Evolutionary conservation across 2,113 vertebrate genomes (phyloP).

Genomic region (Pterocles orientalis): DNA sequence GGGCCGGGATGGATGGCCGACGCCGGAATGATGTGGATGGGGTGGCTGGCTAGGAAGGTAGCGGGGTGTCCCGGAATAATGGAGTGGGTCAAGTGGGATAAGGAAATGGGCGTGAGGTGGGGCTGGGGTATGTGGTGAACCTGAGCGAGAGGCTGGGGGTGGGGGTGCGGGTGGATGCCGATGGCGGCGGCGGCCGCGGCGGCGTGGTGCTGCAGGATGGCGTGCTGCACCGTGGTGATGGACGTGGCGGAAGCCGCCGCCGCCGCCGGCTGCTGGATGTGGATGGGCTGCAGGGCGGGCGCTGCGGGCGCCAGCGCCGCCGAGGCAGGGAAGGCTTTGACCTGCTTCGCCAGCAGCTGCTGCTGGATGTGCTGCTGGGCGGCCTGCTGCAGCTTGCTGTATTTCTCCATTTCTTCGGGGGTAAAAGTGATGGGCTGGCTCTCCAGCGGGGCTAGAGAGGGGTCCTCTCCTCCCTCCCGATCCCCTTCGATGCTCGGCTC

Average conservation of each 20-base stretch:
- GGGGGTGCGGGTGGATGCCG: conserved; percentile 89
- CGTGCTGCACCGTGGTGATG: conserved; percentile 94
- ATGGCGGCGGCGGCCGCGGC: conserved; percentile 85
- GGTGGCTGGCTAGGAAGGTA: conserved; percentile 94
- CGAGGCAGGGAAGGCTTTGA: conserved; percentile 90
- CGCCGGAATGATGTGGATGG: conserved; percentile 97
- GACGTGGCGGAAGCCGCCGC: conserved; percentile 89
- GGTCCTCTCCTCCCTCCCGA: conserved; percentile 88
- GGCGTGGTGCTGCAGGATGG: conserved; percentile 93
- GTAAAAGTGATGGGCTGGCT: conserved; percentile 98
- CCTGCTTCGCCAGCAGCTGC: conserved; percentile 96
- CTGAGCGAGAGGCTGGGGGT: conserved; percentile 90
- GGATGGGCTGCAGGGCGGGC: conserved; percentile 89
- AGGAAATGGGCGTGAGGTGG: conserved; percentile 92
- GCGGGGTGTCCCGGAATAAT: conserved; percentile 93
- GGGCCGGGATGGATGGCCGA: conserved; percentile 94
- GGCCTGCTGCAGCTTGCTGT: conserved; percentile 96
- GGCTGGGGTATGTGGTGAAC: conserved; percentile 98
- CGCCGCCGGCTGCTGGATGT: conserved; percentile 91
- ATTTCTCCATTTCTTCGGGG: conserved; percentile 98
- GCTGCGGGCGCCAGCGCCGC: conserved; percentile 81
- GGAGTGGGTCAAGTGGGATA: conserved; percentile 92
- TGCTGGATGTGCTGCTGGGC: conserved; percentile 99
- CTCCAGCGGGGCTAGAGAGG: conserved; percentile 90
- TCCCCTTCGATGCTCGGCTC: conserved; percentile 80